Conservation (phyloP, 2,113 vertebrate genomes). For the Microcebus jonahi region DNA sequence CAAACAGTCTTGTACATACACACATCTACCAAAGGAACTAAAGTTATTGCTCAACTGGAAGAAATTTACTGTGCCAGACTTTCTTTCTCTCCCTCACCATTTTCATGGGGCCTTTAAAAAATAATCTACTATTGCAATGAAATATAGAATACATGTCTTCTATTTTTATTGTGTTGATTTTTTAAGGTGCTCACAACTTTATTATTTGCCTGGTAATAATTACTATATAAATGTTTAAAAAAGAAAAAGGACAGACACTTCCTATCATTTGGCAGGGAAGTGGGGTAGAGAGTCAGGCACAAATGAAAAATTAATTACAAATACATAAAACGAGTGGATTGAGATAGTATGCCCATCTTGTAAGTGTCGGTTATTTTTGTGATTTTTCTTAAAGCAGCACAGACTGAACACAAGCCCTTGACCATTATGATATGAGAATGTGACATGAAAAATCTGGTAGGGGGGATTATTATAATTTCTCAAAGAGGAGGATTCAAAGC, state of each 20-base stretch:
- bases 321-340: neutral
- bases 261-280: neutral
- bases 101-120: neutral
- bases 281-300: too few relatives aligned
- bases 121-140: neutral
- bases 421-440: neutral
- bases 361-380: neutral
- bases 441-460: constrained; percentile 39
- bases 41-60: neutral
- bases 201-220: neutral
- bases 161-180: neutral
- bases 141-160: neutral
- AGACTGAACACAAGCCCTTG: neutral
- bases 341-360: neutral
- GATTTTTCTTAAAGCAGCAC: neutral
- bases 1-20: neutral
- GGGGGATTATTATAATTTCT: constrained; percentile 28
- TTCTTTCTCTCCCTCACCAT: neutral
- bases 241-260: neutral
- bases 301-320: constrained; percentile 9
- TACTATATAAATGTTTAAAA: neutral
- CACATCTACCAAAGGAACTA: neutral
- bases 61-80: neutral
- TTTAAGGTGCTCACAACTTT: neutral
- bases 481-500: constrained; percentile 21